Conservation (phyloP, 2,797 vertebrate species). For the Calcarius lapponicus region DNA sequence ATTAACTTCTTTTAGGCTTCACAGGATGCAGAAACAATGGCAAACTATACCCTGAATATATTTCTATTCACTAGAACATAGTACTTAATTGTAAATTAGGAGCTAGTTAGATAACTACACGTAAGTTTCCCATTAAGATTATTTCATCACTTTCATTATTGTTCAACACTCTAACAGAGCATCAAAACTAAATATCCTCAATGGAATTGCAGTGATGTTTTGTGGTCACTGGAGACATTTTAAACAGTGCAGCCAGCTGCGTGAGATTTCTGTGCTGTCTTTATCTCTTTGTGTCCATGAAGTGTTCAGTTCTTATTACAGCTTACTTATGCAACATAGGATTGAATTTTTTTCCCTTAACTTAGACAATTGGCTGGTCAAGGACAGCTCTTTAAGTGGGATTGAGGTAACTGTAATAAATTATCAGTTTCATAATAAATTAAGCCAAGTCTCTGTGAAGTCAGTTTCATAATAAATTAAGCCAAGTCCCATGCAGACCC, state of each 20-base stretch:
- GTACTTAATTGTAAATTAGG: neutral
- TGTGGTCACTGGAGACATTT: constrained; percentile 15
- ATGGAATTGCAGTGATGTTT: neutral
- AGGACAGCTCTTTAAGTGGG: constrained; percentile 31
- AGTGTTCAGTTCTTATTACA: constrained; percentile 3
- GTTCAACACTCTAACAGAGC: neutral
- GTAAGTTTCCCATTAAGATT: neutral
- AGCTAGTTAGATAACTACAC: neutral
- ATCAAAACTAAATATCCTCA: neutral
- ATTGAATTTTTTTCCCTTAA: neutral
- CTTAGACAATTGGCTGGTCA: constrained; percentile 40
- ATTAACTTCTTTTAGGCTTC: neutral
- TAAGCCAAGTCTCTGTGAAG: neutral
- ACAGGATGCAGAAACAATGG: neutral
- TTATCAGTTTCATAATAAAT: constrained; percentile 58
- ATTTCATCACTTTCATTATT: neutral
- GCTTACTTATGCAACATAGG: constrained; percentile 6
- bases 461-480: constrained; percentile 53
- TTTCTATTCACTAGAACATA: neutral
- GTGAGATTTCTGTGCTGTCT: neutral
- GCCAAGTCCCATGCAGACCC: neutral
- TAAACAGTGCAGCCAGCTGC: neutral
- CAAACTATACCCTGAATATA: neutral
- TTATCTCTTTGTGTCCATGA: constrained; percentile 10
- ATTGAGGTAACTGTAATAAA: constrained; percentile 20